Conservation (phyloP, 2,113 vertebrate species). For the Hydrochoerus hydrochaeris region DNA sequence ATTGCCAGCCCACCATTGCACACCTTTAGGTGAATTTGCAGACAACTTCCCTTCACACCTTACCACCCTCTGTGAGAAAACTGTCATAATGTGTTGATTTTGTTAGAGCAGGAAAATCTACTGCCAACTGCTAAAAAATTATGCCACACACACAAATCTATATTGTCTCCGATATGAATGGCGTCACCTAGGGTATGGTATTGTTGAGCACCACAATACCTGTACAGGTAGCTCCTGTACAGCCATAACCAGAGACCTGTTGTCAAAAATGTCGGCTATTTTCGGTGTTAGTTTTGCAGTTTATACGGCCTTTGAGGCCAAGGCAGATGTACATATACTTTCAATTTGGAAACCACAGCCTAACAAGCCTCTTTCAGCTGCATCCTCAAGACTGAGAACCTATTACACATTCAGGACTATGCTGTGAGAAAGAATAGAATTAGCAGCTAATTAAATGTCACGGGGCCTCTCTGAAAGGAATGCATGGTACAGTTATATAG, state of each 20-base stretch:
- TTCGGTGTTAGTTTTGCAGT: neutral
- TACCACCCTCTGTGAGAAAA: neutral
- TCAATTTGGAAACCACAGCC: neutral
- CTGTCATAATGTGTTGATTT: neutral
- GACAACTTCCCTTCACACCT: neutral
- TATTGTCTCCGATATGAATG: neutral
- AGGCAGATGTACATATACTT: fast-evolving
- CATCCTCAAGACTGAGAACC: neutral
- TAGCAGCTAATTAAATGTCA: neutral
- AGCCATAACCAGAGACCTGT: neutral
- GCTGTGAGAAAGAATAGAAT: neutral
- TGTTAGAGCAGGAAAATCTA: neutral
- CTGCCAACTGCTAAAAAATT: neutral
- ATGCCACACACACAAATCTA: fast-evolving
- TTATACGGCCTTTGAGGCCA: neutral
- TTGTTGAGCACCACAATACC: fast-evolving
- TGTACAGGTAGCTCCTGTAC: neutral
- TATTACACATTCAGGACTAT: neutral
- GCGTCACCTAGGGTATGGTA: fast-evolving
- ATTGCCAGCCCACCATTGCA: fast-evolving
- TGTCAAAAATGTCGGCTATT: neutral
- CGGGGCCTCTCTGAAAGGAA: neutral
- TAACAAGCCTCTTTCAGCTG: neutral
- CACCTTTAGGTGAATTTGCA: neutral
- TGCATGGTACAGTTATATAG: neutral